These are phyloP conservation scores for Dendrolimus kikuchii DNA, from an alignment of 1,140 invertebrate species.

Conservation along the genomic window DNA sequence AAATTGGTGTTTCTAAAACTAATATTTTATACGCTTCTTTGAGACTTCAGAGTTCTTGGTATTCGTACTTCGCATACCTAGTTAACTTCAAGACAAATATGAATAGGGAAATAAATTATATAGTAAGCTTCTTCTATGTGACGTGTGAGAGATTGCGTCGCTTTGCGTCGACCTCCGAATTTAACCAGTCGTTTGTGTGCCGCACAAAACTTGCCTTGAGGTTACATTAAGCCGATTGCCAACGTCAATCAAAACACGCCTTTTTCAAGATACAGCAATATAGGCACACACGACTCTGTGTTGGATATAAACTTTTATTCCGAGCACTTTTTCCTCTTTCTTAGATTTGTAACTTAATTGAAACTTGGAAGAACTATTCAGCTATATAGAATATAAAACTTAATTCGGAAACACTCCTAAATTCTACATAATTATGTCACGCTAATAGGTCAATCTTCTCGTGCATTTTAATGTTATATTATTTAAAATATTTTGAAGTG, in stretches of 20 bases:
- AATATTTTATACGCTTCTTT: slow-evolving; percentile 3
- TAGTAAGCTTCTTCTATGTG: slow-evolving; percentile 60
- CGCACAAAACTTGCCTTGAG: slow-evolving; percentile 61
- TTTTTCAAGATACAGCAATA: slow-evolving; percentile 52
- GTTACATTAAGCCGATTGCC: slow-evolving; percentile 69
- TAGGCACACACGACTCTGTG: slow-evolving; percentile 29
- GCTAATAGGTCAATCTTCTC: no score
- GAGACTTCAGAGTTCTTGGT: slow-evolving; percentile 4
- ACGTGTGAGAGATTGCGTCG: slow-evolving; percentile 67
- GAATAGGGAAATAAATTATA: slow-evolving; percentile 68
- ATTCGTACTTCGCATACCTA: slow-evolving; percentile 10
- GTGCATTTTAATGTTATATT: no score
- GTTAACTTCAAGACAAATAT: slow-evolving; percentile 67
- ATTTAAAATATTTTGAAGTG: no score
- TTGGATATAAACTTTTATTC: slow-evolving; percentile 38
- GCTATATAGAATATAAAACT: no score
- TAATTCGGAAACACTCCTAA: no score
- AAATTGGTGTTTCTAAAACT: no score
- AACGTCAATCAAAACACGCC: slow-evolving; percentile 64
- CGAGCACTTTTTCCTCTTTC: slow-evolving; percentile 19
- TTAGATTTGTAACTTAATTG: neutral
- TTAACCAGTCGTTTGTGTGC: slow-evolving; percentile 63
- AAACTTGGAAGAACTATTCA: no score
- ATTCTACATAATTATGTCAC: no score
- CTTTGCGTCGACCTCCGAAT: slow-evolving; percentile 64